Base-by-base conservation (phyloP, 2,113 vertebrate species). In the Syrmaticus mikado region DNA sequence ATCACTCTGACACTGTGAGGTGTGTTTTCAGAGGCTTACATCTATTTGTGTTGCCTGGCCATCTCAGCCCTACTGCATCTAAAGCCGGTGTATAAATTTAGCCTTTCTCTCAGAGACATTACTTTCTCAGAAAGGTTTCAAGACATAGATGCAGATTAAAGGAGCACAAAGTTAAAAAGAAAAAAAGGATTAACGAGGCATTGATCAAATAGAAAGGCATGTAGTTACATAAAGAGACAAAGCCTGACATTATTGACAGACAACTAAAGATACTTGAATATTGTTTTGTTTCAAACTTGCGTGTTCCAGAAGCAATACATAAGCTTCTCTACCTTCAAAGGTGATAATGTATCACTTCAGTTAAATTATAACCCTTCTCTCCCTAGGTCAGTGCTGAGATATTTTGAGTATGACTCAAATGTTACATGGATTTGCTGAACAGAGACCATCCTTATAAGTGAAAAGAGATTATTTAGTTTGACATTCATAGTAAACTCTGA, bases 271-370 rank as follows among this genome's bases (percentile, higher is more conserved):
- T 28, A 76, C 12, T 38, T 87, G 70, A 12, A 68, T 38, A 53
- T 16, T 68, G 27, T 75, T 94, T 57, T 58, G 20, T 43, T 89
- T 72, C 16, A 84, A 93, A 65, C 12, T 45, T 73, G 12, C 1
- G 0, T 1, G 0, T 73, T 53, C 22, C 50, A 80, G 48, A 75
- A 77, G 13, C 10, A 25, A 50, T 8, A 19, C 0, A 0, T 32
- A 87, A 78, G 66, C 20, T 13, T 41, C 45, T 45, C 34, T 36
- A 34, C 28, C 71, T 8, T 16, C 40, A 83, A 83, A 2, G 84
- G 14, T 21, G 43, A 60, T 30, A 25, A 65, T 46, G 27, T 91
- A 11, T 75, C 22, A 72, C 18, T 73, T 53, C 13, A 46, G 32
- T 27, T 58, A 25, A 46, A 13, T 28, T 75, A 53, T 4, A 77